phyloP scores from a whole-genome alignment of 2,888 invertebrate species.

The Cephus rjabovi region DNA sequence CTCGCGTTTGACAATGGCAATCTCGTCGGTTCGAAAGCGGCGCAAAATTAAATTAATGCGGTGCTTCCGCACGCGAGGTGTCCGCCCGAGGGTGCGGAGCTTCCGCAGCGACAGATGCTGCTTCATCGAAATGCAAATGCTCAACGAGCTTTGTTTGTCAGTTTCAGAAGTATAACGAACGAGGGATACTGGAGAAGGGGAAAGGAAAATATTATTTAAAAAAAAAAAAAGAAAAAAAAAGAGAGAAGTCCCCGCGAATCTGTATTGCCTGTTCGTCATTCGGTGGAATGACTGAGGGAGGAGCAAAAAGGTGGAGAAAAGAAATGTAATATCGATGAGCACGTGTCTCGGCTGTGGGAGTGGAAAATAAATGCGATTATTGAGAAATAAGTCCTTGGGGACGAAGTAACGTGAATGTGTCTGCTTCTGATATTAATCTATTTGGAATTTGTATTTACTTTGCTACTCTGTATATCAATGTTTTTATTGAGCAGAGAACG shows the following conservation, averaged over 20 bases:
- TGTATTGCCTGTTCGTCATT: neutral
- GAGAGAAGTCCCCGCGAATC: neutral
- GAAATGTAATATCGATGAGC: neutral
- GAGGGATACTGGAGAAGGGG: neutral
- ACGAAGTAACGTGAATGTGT: too few relatives aligned
- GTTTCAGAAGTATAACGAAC: neutral
- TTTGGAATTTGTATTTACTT: neutral
- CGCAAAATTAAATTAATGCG: neutral
- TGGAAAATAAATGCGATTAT: constrained; percentile 13
- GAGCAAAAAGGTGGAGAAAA: neutral
- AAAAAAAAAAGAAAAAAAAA: neutral
- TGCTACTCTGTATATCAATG: neutral
- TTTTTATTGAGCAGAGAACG: neutral
- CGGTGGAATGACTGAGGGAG: neutral
- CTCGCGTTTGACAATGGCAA: neutral
- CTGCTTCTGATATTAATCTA: neutral
- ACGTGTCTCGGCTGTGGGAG: neutral
- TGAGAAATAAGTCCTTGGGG: constrained; percentile 1
- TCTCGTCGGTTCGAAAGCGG: neutral
- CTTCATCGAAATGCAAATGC: neutral
- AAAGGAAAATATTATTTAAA: neutral
- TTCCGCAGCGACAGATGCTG: neutral
- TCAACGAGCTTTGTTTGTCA: neutral
- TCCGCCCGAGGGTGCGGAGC: neutral
- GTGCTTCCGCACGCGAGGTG: neutral